These are phyloP conservation scores for Podiceps cristatus DNA, from an alignment of 2,113 vertebrate species.

Conservation along the genomic window DNA sequence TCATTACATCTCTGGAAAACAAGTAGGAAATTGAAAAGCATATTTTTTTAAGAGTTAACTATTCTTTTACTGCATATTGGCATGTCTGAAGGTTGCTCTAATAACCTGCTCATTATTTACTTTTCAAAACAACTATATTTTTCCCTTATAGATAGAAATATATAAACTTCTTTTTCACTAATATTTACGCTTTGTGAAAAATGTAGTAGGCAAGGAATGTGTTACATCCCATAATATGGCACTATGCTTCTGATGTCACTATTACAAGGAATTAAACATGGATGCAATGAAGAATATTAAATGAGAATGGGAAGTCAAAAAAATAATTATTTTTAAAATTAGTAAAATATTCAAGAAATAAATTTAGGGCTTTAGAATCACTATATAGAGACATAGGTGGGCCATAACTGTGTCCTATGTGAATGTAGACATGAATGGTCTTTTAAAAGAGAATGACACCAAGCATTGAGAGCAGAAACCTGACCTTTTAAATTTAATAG, in stretches of 20 bases:
- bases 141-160: not conserved
- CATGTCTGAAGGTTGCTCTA: not conserved
- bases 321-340: not conserved
- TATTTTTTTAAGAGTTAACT: not conserved
- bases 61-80: not conserved
- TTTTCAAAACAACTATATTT: not conserved
- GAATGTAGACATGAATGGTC: not conserved
- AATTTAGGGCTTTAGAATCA: not conserved
- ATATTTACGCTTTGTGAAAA: not conserved
- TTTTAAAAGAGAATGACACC: not conserved
- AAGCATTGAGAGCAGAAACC: not conserved
- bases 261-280: not conserved
- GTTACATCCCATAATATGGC: not conserved
- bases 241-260: not conserved
- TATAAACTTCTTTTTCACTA: not conserved
- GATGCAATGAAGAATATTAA: not conserved
- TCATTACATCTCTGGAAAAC: not conserved
- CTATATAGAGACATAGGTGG: not conserved
- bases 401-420: not conserved
- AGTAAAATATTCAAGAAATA: not conserved
- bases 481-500: not conserved
- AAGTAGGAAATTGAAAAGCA: not conserved
- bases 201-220: not conserved
- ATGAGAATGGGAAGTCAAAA: not conserved
- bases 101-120: not conserved